Base-by-base conservation (phyloP, 23 tunicate genomes). In the Phallusia fumigata region DNA sequence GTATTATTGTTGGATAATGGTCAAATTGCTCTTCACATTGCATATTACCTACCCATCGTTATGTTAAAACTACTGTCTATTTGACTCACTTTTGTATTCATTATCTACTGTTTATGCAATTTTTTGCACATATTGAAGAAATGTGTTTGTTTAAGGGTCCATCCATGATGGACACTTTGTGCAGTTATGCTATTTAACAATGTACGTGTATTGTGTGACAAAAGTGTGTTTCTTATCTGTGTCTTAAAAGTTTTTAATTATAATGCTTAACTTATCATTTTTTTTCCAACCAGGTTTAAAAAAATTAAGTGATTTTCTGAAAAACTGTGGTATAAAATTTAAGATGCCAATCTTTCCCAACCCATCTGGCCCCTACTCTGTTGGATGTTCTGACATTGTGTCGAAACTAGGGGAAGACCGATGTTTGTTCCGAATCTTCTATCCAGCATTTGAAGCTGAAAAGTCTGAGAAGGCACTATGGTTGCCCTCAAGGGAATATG, bases 301-400 rank as follows among this genome's bases (percentile, higher is more conserved):
- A 58, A 40, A 40, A 40, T 10, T 40, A 40, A 40, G 47, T 40
- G 47, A 40, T 3, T 10, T 40, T 3, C 47, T 40, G 47, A 40
- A 58, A 58, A 6, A 24, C 16, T 58, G 69, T 21, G 69, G n/a
- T n/a, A n/a, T n/a, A 58, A 58, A 21, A 21, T 6, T 21, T 16
- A 58, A 58, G 28, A 58, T 58, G 69, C 26, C 69, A 6, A 58
- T 58, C 26, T 58, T 58, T 58, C 88, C 90, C 12, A 78, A 79
- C 13, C 82, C 87, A 3, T 35, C 96, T 53, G 96, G 96, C 8
- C 78, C 74, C 11, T 91, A 50, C 74, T 21, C 72, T 31, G 96
- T 91, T 15, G 81, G 87, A 28, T 91, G 88, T 84, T 40, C 82
- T 45, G 96, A 91, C 40, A 64, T 91, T 18, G 45, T 91, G 19